A percentile compares a stretch with the other conserved stretches of the same genome.
phyloP scores from a whole-genome alignment of 2,113 vertebrate genomes.

The Pristiophorus japonicus region DNA sequence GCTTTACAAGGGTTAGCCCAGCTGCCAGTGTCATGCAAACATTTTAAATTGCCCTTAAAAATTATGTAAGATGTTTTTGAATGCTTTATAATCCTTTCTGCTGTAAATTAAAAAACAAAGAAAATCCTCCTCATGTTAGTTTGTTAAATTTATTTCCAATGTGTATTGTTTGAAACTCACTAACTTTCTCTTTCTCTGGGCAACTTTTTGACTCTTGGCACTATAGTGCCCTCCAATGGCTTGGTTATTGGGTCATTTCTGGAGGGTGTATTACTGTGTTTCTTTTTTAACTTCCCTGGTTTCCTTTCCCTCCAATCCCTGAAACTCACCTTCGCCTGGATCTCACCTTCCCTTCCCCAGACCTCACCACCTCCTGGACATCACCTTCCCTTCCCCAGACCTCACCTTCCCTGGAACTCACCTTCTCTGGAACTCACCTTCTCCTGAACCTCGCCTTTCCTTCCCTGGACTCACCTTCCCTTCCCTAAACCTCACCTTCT shows the following conservation, averaged over 20 bases:
- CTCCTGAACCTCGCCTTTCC: neutral
- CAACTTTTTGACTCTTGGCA: constrained; percentile 21
- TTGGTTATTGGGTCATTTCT: neutral
- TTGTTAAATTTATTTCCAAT: constrained; percentile 49
- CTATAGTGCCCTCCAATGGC: neutral
- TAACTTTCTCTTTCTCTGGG: constrained; percentile 8
- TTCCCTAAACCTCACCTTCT: neutral
- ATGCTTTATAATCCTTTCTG: constrained; percentile 99
- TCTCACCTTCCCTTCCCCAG: neutral
- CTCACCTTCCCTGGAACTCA: neutral
- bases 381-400: neutral
- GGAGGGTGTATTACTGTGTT: neutral
- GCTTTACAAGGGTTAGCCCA: constrained; percentile 69
- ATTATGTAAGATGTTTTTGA: constrained; percentile 99
- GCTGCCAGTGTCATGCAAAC: constrained; percentile 99
- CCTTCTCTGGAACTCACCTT: neutral
- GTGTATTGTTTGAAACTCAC: neutral
- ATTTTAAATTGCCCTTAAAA: constrained; percentile 99
- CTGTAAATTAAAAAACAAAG: constrained; percentile 99
- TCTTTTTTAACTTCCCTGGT: neutral
- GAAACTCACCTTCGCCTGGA: neutral
- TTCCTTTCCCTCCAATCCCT: neutral
- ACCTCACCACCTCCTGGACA: neutral
- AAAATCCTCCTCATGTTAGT: constrained; percentile 74
- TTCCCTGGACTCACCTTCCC: neutral